Conservation (phyloP, 1,140 invertebrate species). For the Sogatella furcifera region DNA sequence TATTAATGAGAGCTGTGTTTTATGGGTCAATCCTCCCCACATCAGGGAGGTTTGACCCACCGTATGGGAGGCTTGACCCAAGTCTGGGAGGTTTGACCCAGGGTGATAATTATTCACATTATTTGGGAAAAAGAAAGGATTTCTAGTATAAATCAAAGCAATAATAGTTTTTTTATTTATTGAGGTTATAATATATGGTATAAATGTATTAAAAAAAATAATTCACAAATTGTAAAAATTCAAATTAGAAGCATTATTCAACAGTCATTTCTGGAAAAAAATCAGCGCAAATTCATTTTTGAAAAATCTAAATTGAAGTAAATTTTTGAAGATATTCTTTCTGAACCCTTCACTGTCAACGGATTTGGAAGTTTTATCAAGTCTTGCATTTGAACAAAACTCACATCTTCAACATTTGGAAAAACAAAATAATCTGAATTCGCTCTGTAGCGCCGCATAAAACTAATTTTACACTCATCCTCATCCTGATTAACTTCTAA, state of each 20-base stretch:
- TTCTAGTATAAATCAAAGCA: neutral
- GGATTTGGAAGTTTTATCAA: neutral
- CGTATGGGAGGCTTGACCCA: conserved; percentile 13
- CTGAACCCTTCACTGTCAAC: neutral
- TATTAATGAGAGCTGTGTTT: too few relatives aligned
- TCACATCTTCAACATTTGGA: neutral
- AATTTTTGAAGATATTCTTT: neutral
- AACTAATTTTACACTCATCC: neutral
- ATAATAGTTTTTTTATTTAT: neutral
- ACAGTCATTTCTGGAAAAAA: too few relatives aligned
- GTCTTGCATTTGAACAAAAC: neutral
- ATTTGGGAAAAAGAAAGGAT: too few relatives aligned
- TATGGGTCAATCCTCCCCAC: too few relatives aligned
- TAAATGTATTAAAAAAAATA: neutral
- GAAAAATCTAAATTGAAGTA: neutral
- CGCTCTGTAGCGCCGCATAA: neutral
- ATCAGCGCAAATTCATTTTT: too few relatives aligned
- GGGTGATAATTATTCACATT: too few relatives aligned
- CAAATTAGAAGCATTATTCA: neutral
- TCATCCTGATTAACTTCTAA: neutral
- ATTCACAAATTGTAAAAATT: neutral
- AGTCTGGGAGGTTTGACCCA: neutral
- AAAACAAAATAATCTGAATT: neutral
- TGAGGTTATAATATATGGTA: neutral
- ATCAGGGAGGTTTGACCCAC: too few relatives aligned